Evolutionary conservation across 1,140 invertebrate genomes (phyloP), one percentile per base, ranked within the genome.

Genomic region (Tetragonula clypearis): DNA sequence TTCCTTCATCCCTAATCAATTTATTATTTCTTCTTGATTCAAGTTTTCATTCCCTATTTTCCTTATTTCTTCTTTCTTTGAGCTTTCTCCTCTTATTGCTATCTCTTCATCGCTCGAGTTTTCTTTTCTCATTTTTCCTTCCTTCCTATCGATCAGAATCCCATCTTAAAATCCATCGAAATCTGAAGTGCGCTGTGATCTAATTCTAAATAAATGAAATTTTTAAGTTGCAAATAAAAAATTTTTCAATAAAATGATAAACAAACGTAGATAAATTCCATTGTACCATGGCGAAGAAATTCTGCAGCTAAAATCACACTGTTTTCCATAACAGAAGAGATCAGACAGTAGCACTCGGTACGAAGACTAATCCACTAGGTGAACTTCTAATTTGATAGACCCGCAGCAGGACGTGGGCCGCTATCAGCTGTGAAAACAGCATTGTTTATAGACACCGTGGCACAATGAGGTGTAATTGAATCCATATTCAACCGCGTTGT

Each of bases 381-480:
- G 26, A 75, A 35, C 73, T 72, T 41, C 21, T 21, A 41, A n/a
- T 14, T 53, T n/a, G 12, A 6, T 49, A 53, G 66, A 83, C 68
- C 82, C 72, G 76, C 72, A 86, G 87, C 73, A 85, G 3, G n/a
- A 76, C 78, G 82, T 87, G 85, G 82, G 79, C 82, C 77, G n/a
- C 85, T 92, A 93, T 94, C 93, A 94, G 93, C 93, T 94, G 93
- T 94, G 90, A 94, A 94, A 94, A 94, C 93, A 94, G 89, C 90
- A 90, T 93, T 94, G 93, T 94, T 94, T 93, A 94, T 93, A 93
- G 93, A 94, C 93, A 94, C 91, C 84, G 82, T 75, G 41, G 89
- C 88, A 94, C 93, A 94, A 94, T 94, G 92, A 94, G 88, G 91
- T 94, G 93, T 94, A 94, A 94, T 94, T 94, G 93, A 94, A 94